Conservation (phyloP, 2,113 vertebrate genomes). For the Tympanuchus pallidicinctus region DNA sequence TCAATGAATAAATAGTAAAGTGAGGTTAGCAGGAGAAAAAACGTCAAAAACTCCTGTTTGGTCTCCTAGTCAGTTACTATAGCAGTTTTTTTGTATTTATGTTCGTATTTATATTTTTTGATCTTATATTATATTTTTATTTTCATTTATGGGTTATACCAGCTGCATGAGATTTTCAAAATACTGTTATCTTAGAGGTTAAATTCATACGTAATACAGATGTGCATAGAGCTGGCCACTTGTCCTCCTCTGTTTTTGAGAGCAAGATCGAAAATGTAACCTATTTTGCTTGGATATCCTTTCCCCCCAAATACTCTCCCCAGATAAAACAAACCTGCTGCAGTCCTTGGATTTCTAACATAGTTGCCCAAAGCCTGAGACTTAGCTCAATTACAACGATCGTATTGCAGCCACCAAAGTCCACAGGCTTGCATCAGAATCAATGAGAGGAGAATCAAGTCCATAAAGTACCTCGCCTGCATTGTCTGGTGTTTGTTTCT, state of each 20-base stretch:
- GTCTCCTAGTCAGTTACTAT: neutral
- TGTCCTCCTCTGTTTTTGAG: neutral
- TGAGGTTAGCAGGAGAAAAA: neutral
- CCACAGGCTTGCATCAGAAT: neutral
- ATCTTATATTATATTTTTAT: neutral
- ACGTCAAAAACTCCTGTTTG: rapidly evolving
- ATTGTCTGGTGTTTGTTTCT: neutral
- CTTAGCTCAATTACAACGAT: neutral
- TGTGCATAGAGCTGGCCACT: neutral
- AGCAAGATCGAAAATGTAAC: neutral
- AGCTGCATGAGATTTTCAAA: neutral
- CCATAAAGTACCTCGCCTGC: neutral
- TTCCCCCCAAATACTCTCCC: neutral
- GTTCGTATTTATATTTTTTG: neutral
- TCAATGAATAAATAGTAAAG: neutral
- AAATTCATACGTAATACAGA: neutral
- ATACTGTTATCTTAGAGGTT: neutral
- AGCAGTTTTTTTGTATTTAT: neutral
- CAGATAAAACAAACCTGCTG: neutral
- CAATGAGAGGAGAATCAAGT: neutral
- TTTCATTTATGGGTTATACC: neutral
- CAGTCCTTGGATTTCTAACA: neutral
- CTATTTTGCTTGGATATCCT: neutral
- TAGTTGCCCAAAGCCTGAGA: neutral
- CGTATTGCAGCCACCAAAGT: neutral